Evolutionary conservation across 2,888 invertebrate genomes (phyloP), one percentile per base, ranked within the genome.

Genomic region (Calameuta filiformis): DNA sequence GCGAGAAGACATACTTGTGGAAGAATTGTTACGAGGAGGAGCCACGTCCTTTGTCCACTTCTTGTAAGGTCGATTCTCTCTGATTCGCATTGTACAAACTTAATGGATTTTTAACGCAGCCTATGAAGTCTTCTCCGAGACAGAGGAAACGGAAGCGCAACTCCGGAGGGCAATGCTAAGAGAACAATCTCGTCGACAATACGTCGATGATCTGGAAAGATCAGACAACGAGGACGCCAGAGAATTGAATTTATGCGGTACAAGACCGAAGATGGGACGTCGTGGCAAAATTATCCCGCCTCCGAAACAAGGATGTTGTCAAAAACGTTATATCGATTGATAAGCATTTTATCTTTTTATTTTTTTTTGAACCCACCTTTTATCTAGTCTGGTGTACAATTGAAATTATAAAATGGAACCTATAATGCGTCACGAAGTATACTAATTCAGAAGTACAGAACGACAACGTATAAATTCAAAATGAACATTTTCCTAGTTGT

Each of bases 1-100:
- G 69, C 1, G 79, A 79, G 35, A 79, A 73, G 73, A 35, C 79
- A n/a, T 37, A 76, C 73, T 73, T 68, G 12, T 79, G 79, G 79
- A 76, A 73, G 35, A 76, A 79, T 56, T 68, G 33, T 30, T 31
- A 68, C 3, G 75, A 75, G 15, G 34, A 75, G 31, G 35, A 31
- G 56, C 37, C 68, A 40, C 31, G 68, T 35, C 68, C 75, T 31
- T 69, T 30, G 69, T 68, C 37, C 6, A 76, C 4, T 11, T 40
- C 33, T 12, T 37, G n/a, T 35, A 31, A 69, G 37, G n/a, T 31
- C n/a, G 30, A 56, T 15, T 56, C 2, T 56, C 23, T 15, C 9
- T 23, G 23, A 56, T 56, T 23, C 9, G 6, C 23, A 9, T 23
- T 9, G 56, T 56, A 9, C 2, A 6, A 56, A 56, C 23, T 23